Evolutionary conservation across 1,140 invertebrate species (phyloP), one percentile per base, ranked within the genome.

Genomic region (Aphidius gifuensis): DNA sequence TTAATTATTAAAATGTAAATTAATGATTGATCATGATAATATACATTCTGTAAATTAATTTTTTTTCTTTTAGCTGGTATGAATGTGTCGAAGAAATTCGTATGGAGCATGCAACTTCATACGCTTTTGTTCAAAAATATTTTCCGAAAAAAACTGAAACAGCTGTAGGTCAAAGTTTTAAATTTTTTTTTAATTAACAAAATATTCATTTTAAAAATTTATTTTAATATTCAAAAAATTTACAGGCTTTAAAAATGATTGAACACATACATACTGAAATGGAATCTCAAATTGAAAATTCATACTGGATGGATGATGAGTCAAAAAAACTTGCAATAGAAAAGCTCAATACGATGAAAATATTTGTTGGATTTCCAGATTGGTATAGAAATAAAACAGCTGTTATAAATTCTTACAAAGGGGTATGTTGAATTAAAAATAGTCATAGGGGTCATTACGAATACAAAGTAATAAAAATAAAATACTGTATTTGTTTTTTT

Each of bases 291-390:
- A 68, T 73, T 38, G 32, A 45, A 16, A 60, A 9, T 4, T 55
- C 70, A 2, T 50, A 32, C 46, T 91, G 89, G 89, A 87, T 90
- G 83, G 83, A 88, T 65, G 69, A 80, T 4, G 71, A 74, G 11
- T 88, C 88, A 0, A 82, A 82, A 70, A 46, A 65, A 7, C 79
- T 81, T 4, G 86, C 87, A 2, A 73, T 76, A 64, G 78, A 85
- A 46, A 90, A 91, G 77, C 82, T 81, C 8, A 65, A 79, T n/a
- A 64, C 75, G 38, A 87, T 90, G 73, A 78, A 76, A 32, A 79
- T 85, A 56, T 84, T 87, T 66, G 85, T 91, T 66, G 89, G 87
- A 23, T 90, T 86, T 71, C 87, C 88, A 8, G 59, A 58, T 21
- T 66, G 65, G 65, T 66, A 64, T 45, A 64, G 49, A 21, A 61